Evolutionary conservation across 2,888 invertebrate species (phyloP).

Genomic region (Ormyrus pomaceus): DNA sequence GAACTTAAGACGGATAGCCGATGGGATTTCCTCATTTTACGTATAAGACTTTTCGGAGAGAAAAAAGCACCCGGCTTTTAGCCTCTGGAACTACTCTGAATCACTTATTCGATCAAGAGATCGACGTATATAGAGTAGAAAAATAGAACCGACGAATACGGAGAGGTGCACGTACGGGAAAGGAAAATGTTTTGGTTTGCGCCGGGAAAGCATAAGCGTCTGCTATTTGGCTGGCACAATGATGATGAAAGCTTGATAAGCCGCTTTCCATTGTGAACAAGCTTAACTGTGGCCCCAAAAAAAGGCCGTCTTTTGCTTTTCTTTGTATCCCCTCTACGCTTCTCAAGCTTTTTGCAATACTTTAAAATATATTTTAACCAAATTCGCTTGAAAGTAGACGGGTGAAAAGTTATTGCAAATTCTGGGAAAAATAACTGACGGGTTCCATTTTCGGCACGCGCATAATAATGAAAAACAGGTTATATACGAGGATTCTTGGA

Average conservation of each 20-base stretch:
- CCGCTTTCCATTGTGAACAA: slow-evolving; percentile 62
- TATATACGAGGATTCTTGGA: no score
- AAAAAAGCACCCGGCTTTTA: neutral
- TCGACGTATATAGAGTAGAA: slow-evolving; percentile 5
- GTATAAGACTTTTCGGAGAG: neutral
- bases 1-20: no score
- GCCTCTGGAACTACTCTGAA: no score
- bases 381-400: no score
- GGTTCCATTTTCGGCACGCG: no score
- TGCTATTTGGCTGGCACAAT: slow-evolving; percentile 64
- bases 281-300: slow-evolving; percentile 60
- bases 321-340: neutral
- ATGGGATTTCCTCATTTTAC: neutral
- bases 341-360: neutral
- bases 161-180: neutral
- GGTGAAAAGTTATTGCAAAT: no score
- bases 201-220: slow-evolving; percentile 17
- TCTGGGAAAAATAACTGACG: no score
- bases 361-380: no score
- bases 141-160: slow-evolving; percentile 26
- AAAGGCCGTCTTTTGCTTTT: slow-evolving; percentile 30
- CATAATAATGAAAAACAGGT: no score
- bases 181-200: slow-evolving; percentile 42
- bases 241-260: slow-evolving; percentile 69
- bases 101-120: no score